phyloP scores from a whole-genome alignment of 2,797 vertebrate genomes.

The Melanotaenia trifasciata region DNA sequence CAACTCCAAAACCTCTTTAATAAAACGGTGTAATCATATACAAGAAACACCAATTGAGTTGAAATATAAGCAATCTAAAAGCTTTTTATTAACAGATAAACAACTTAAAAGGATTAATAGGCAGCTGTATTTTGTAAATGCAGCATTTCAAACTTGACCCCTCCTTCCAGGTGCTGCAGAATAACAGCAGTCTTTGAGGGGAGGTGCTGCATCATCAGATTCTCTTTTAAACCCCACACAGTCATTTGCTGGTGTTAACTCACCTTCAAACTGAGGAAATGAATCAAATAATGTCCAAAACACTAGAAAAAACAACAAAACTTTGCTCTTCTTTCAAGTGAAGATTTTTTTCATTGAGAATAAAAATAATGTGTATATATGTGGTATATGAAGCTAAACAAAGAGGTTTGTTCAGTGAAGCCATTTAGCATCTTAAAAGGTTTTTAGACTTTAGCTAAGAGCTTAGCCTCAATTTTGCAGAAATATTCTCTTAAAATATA shows the following conservation, averaged over 20 bases:
- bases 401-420: background rate
- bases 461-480: constrained; percentile 26
- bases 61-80: too few relatives aligned
- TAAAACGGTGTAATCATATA: too few relatives aligned
- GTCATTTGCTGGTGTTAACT: background rate
- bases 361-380: background rate
- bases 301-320: too few relatives aligned
- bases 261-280: background rate
- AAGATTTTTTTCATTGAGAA: too few relatives aligned
- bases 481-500: constrained; percentile 46
- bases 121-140: too few relatives aligned
- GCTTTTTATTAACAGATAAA: too few relatives aligned
- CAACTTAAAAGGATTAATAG: too few relatives aligned
- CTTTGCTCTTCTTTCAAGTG: too few relatives aligned
- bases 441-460: constrained; percentile 27
- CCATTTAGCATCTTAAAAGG: background rate
- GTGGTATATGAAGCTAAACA: background rate
- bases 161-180: too few relatives aligned
- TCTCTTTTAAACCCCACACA: background rate
- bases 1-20: too few relatives aligned
- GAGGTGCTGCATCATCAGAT: background rate
- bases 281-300: too few relatives aligned
- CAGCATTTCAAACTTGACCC: background rate
- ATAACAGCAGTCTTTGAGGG: background rate
- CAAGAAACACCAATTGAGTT: too few relatives aligned